These are phyloP conservation scores for Pediacus dermestoides DNA, from an alignment of 2,888 invertebrate species.

Conservation along the genomic window DNA sequence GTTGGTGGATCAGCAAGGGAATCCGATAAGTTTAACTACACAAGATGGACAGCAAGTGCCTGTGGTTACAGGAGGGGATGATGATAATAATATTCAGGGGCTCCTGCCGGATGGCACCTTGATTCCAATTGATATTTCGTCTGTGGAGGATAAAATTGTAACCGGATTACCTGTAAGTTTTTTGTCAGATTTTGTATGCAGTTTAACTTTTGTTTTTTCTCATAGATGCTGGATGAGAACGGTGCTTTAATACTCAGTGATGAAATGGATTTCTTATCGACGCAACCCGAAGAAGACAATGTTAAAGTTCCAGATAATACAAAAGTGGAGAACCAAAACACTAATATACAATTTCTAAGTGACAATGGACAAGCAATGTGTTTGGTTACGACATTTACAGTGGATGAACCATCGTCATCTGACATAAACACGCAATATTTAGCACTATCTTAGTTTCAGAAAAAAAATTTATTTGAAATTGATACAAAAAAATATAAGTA, in stretches of 20 bases:
- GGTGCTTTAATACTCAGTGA: neutral
- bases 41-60: slow-evolving; percentile 66
- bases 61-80: slow-evolving; percentile 56
- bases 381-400: slow-evolving; percentile 57
- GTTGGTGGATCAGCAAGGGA: slow-evolving; percentile 67
- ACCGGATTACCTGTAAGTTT: slow-evolving; percentile 1
- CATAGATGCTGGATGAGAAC: slow-evolving; percentile 1
- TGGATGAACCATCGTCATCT: too few species aligned
- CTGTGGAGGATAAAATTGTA: slow-evolving; percentile 15
- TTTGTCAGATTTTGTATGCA: slow-evolving; percentile 1
- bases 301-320: neutral
- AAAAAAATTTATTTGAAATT: neutral
- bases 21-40: slow-evolving; percentile 65
- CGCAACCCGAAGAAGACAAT: neutral
- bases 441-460: too few species aligned
- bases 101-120: slow-evolving; percentile 50
- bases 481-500: neutral
- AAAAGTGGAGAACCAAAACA: slow-evolving; percentile 15
- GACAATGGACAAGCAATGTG: slow-evolving; percentile 58
- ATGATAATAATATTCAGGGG: slow-evolving; percentile 50
- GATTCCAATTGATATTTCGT: slow-evolving; percentile 43
- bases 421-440: too few species aligned
- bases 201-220: slow-evolving; percentile 2
- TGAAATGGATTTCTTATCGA: neutral
- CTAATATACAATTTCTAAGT: slow-evolving; percentile 54